Percentiles rank a stretch among this genome's conserved stretches.
Conservation (phyloP, 2,113 vertebrate genomes). For the Clarias gariepinus region DNA sequence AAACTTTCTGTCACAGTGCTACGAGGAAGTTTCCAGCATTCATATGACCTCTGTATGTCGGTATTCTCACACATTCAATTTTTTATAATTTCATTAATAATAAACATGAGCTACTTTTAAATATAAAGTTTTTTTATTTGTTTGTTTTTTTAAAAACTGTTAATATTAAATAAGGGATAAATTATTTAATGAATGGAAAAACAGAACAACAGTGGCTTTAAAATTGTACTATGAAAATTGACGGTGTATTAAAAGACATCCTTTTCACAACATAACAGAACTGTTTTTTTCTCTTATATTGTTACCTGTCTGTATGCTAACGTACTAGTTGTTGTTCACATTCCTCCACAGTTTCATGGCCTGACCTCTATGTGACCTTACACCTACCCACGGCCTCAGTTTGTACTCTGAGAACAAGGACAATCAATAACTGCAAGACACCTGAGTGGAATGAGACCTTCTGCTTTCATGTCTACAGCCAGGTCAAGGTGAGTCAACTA, state of each 20-base stretch:
- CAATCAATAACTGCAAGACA: conserved; percentile 71
- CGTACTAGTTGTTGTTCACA: neutral
- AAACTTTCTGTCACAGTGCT: conserved; percentile 60
- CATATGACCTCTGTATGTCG: conserved; percentile 59
- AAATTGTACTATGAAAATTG: no score
- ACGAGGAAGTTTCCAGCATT: conserved; percentile 39
- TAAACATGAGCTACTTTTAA: neutral
- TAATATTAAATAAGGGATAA: neutral
- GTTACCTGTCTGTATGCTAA: neutral
- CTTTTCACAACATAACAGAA: neutral
- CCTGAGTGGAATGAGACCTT: conserved; percentile 86
- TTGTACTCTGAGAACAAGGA: conserved; percentile 70
- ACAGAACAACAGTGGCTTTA: neutral
- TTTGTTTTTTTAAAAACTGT: neutral
- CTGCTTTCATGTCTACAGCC: conserved; percentile 74
- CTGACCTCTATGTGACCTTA: conserved; percentile 82
- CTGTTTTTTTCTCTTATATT: neutral
- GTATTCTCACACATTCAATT: no score
- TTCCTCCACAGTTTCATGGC: conserved; percentile 48
- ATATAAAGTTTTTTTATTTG: neutral
- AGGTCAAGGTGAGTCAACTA: conserved; percentile 75
- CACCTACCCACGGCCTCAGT: conserved; percentile 78
- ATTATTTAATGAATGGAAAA: no score
- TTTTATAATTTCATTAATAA: neutral
- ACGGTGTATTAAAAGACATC: no score